Base-by-base conservation (phyloP, 2,888 invertebrate genomes). In the Augochlorella aurata region DNA sequence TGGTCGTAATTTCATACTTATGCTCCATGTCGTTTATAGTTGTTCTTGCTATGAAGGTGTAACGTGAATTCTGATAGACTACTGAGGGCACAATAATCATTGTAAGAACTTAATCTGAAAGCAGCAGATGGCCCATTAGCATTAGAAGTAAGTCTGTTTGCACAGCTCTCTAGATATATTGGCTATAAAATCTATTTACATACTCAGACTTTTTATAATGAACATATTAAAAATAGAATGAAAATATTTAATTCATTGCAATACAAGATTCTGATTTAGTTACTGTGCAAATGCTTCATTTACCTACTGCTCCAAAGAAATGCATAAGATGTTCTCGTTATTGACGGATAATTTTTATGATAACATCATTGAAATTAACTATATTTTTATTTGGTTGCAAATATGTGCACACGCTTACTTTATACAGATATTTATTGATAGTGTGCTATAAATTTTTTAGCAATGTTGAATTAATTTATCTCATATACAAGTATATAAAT, bases 61-160 rank as follows among this genome's bases (percentile, higher is more conserved):
- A 24, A 44, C 16, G 65, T 29, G 66, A 69, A 76, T 77, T 79
- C 68, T 67, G 54, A 66, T 73, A 50, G 58, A 50, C 16, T 67
- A 81, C 77, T 85, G 75, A 66, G 52, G 4, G 44, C 21, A 58
- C 72, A 61, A 77, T 66, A 54, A 47, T 73, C 50, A 77, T 47
- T 58, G 47, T 16, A 69, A 65, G 29, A 67, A 69, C 52, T 65
- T 75, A 82, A 78, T 80, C 61, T 74, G 54, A 14, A 24, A 21
- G 61, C 14, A 76, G 70, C 88, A 88, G 83, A 88, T 88, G 86
- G 82, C 81, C 47, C 87, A 87, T 87, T 87, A 85, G 75, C 65
- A 74, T 78, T 73, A 65, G 21, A 24, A 65, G 79, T 38, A 47
- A 70, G 47, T 29, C 16, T 87, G 77, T 86, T 87, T 87, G 68